Evolutionary conservation across 2,113 vertebrate species (phyloP).

Genomic region (Colossoma macropomum): DNA sequence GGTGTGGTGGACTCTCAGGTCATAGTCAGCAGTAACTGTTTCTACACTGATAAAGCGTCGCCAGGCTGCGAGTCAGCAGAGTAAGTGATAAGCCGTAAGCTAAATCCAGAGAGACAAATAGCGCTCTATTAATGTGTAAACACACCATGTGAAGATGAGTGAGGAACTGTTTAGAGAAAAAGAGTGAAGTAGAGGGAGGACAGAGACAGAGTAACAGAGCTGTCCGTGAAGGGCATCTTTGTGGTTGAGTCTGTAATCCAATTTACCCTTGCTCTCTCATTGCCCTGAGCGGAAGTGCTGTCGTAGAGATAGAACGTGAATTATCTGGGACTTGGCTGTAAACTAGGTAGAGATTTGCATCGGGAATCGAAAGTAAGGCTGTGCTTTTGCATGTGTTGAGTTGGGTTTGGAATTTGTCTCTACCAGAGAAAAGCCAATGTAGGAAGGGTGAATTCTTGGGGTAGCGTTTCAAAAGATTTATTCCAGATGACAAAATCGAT

Average conservation of each 20-base stretch:
- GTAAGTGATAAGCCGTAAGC: conserved; percentile 2
- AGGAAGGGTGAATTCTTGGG: background rate
- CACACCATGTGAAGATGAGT: background rate
- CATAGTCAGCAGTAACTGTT: conserved; percentile 10
- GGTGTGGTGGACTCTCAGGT: background rate
- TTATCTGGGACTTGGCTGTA: conserved; percentile 1
- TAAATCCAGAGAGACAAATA: background rate
- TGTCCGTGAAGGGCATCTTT: background rate
- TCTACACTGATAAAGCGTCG: background rate
- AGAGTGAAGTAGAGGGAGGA: background rate
- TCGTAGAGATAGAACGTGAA: conserved; percentile 1
- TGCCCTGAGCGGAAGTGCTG: background rate
- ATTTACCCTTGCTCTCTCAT: background rate
- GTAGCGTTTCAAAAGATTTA: too few species aligned
- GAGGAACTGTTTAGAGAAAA: background rate
- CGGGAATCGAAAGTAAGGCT: background rate
- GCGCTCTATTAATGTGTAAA: background rate
- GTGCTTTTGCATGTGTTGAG: background rate
- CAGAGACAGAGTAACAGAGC: background rate
- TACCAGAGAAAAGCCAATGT: background rate
- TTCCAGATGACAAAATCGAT: too few species aligned
- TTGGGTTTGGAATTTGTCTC: background rate
- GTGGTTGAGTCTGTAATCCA: background rate
- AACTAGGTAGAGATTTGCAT: conserved; percentile 19
- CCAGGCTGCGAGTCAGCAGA: too few species aligned